Percentiles rank a stretch among this genome's conserved stretches.
Evolutionary conservation across 2,797 vertebrate species (phyloP).

Genomic region (Babyrousa celebensis): DNA sequence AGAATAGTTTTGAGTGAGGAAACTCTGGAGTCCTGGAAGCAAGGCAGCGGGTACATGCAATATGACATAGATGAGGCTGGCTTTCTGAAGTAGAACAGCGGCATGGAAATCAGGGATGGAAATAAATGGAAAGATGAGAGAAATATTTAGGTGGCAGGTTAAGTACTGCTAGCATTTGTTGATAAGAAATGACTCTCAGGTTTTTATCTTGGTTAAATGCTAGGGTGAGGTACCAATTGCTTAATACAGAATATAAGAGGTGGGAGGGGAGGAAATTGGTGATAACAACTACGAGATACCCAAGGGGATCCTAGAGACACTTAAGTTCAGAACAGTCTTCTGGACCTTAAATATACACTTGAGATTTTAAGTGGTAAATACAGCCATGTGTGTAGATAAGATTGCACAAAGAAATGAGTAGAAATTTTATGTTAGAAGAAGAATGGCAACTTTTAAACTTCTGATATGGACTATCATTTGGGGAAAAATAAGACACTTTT

Average conservation of each 20-base stretch:
- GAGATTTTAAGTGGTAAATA: background rate
- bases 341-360: background rate
- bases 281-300: background rate
- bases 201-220: conserved; percentile 8
- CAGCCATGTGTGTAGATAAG: background rate
- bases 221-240: background rate
- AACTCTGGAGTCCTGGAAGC: background rate
- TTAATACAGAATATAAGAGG: background rate
- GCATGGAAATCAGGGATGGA: background rate
- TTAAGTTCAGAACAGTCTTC: background rate
- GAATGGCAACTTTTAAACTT: background rate
- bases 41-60: background rate
- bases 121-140: background rate
- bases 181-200: background rate
- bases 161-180: background rate
- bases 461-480: background rate
- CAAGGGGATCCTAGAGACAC: background rate
- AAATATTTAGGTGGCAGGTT: background rate
- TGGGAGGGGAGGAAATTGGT: background rate
- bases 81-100: background rate
- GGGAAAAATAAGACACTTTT: conserved; percentile 19
- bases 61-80: background rate
- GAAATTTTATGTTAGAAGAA: background rate
- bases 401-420: background rate
- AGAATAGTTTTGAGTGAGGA: background rate